phyloP scores from a whole-genome alignment of 2,113 vertebrate genomes.

The Etia nguti region DNA sequence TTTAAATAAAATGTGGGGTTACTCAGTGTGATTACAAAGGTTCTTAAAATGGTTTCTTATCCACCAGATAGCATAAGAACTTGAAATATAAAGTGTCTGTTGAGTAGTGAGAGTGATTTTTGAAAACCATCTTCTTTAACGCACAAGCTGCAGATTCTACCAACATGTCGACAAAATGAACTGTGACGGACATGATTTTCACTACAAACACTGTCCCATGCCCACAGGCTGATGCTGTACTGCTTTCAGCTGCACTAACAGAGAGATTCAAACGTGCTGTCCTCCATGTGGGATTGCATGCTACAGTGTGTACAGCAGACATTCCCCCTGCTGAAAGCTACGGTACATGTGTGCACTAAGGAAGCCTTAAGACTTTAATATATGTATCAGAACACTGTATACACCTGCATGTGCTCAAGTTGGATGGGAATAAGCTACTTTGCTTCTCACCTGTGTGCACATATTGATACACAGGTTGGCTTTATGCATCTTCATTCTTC shows the following conservation, averaged over 20 bases:
- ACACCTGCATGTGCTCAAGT: not conserved
- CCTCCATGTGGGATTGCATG: not conserved
- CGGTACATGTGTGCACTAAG: not conserved
- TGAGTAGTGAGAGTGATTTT: not conserved
- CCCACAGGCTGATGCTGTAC: not conserved
- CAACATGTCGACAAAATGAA: not conserved
- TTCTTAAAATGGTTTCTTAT: not conserved
- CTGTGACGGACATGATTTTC: not conserved
- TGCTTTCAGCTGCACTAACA: not conserved
- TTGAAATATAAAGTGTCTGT: not conserved
- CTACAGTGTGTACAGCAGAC: not conserved
- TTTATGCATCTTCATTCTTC: not conserved
- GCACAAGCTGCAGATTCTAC: not conserved
- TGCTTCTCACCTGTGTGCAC: not conserved
- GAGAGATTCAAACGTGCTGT: not conserved
- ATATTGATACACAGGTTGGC: not conserved
- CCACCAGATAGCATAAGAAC: not conserved
- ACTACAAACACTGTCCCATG: not conserved
- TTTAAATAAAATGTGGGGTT: not conserved
- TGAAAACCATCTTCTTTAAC: not conserved
- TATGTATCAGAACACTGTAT: not conserved
- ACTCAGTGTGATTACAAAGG: not conserved
- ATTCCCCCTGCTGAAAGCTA: not conserved
- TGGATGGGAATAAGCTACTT: slow-evolving; percentile 4
- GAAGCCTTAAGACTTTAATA: not conserved